Conservation (phyloP, 2,797 vertebrate genomes). For the Prunella strophiata region DNA sequence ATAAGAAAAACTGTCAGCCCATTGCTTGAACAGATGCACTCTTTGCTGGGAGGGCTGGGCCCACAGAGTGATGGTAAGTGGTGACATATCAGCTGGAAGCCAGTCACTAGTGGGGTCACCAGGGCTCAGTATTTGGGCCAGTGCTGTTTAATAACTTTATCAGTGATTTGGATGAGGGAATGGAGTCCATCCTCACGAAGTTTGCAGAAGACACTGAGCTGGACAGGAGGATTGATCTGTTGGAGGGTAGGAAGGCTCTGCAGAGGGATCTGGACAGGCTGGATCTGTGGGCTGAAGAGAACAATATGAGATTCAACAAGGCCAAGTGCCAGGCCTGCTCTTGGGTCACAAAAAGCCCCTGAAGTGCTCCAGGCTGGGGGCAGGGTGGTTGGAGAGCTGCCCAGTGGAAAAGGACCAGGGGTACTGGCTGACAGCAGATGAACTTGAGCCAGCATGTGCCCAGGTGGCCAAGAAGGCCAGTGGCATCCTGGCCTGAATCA, state of each 20-base stretch:
- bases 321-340: not conserved
- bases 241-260: not conserved
- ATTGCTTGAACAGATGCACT: not conserved
- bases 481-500: not conserved
- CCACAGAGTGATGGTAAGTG: too few relatives aligned
- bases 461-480: not conserved
- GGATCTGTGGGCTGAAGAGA: not conserved
- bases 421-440: not conserved
- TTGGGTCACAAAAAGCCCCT: not conserved
- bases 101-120: too few relatives aligned
- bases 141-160: not conserved
- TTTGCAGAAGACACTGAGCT: not conserved
- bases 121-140: not conserved
- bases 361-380: too few relatives aligned
- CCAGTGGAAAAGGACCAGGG: not conserved
- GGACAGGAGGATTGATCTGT: not conserved
- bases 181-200: not conserved
- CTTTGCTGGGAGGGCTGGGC: not conserved
- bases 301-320: not conserved
- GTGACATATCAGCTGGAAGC: not conserved
- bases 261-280: not conserved
- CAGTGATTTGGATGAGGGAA: not conserved
- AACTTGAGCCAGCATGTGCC: rapidly evolving
- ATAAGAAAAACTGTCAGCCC: not conserved
- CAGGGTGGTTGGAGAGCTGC: not conserved